phyloP scores from a whole-genome alignment of 2,888 invertebrate species.

The Chloromyia formosa region DNA sequence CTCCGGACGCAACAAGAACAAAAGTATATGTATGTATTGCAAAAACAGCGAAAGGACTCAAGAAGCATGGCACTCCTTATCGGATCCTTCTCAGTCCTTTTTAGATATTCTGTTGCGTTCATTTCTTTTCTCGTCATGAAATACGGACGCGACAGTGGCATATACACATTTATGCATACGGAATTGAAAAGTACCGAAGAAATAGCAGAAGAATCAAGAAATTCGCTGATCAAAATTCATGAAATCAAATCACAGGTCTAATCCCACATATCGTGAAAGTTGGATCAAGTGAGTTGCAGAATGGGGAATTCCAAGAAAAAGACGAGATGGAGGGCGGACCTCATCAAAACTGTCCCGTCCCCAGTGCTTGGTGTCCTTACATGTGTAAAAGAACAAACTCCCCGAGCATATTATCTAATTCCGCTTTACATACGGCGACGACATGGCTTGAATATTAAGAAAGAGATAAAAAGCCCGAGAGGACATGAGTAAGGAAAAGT shows the following conservation, averaged over 20 bases:
- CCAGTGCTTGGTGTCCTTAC: background rate
- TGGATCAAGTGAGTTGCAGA: constrained; percentile 13
- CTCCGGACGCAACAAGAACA: constrained; percentile 1
- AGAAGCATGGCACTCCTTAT: background rate
- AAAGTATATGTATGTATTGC: background rate
- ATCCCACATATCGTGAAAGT: constrained; percentile 39
- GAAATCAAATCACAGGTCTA: constrained; percentile 44
- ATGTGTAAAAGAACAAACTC: constrained; percentile 28
- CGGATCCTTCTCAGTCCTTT: background rate
- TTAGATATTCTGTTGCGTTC: constrained; percentile 5
- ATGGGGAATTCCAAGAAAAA: too few species aligned
- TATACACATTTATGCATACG: constrained; percentile 19
- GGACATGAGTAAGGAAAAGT: too few species aligned
- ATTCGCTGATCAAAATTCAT: constrained; percentile 42
- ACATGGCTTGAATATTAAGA: constrained; percentile 39
- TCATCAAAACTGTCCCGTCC: constrained; percentile 14
- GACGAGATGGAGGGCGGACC: constrained; percentile 17
- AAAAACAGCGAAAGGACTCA: constrained; percentile 12
- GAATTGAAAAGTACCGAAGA: constrained; percentile 37
- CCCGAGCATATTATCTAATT: constrained; percentile 32
- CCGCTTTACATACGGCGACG: background rate
- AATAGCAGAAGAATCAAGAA: too few species aligned
- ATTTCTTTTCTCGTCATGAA: background rate
- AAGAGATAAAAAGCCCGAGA: background rate
- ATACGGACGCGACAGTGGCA: constrained; percentile 13